Evolutionary conservation across 2,888 invertebrate genomes (phyloP).

Genomic region (Aricia artaxerxes): DNA sequence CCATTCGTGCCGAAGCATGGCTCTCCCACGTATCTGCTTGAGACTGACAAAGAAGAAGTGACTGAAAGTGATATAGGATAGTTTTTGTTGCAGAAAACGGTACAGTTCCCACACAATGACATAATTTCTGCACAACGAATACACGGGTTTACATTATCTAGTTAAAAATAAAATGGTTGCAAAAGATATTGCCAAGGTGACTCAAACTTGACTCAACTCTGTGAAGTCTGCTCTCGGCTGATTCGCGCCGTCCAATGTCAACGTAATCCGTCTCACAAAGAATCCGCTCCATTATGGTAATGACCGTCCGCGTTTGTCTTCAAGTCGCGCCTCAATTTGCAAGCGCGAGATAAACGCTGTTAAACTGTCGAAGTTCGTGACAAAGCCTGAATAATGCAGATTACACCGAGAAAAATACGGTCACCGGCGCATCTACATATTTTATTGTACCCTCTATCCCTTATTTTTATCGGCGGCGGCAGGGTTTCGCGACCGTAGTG

Average conservation of each 20-base stretch:
- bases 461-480: constrained; percentile 56
- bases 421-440: constrained; percentile 79
- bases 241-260: constrained; percentile 48
- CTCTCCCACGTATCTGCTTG: too few relatives aligned
- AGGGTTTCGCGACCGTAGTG: constrained; percentile 44
- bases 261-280: constrained; percentile 69
- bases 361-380: constrained; percentile 81
- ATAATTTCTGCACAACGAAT: too few relatives aligned
- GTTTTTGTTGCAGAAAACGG: too few relatives aligned
- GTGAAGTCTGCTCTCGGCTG: background rate
- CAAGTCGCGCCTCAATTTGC: constrained; percentile 81
- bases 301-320: constrained; percentile 80
- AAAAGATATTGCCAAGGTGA: background rate
- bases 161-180: background rate
- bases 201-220: background rate
- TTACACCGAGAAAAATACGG: constrained; percentile 80
- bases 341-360: constrained; percentile 81
- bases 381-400: constrained; percentile 81
- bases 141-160: too few relatives aligned
- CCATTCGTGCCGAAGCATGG: too few relatives aligned
- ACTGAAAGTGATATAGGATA: too few relatives aligned
- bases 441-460: constrained; percentile 76
- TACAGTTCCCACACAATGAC: too few relatives aligned
- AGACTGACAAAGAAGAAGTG: too few relatives aligned
- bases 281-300: constrained; percentile 79